These are phyloP conservation scores for Mallotus villosus DNA, from an alignment of 2,797 vertebrate species.

Conservation along the genomic window DNA sequence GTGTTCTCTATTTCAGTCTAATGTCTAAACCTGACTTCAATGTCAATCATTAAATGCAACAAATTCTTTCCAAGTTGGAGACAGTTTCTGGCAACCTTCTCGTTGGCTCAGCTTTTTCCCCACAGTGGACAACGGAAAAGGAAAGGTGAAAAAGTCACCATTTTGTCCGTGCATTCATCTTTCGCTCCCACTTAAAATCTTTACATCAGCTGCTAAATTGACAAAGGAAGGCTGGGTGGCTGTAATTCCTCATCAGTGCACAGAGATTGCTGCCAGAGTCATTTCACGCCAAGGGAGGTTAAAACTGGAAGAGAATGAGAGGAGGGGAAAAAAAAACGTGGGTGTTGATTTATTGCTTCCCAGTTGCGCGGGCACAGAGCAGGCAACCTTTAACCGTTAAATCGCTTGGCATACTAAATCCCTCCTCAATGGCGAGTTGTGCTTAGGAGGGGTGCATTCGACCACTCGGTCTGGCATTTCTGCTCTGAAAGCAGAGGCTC, in stretches of 20 bases:
- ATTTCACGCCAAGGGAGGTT: slow-evolving; percentile 25
- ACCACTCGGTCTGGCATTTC: background rate
- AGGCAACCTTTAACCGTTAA: slow-evolving; percentile 14
- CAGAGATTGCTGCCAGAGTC: slow-evolving; percentile 11
- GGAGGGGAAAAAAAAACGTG: background rate
- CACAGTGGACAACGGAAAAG: background rate
- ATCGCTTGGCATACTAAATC: slow-evolving; percentile 13
- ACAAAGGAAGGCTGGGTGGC: slow-evolving; percentile 9
- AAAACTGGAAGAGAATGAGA: background rate
- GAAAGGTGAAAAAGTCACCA: slow-evolving; percentile 12
- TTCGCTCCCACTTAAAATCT: slow-evolving; percentile 23
- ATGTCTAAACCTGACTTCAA: too few species aligned
- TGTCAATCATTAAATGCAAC: too few species aligned
- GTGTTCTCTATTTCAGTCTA: too few species aligned
- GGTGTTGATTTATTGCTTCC: slow-evolving; percentile 18
- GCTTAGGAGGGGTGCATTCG: background rate
- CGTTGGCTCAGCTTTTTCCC: background rate
- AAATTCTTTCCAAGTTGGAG: slow-evolving; percentile 1
- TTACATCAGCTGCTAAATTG: slow-evolving; percentile 18
- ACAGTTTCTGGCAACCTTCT: background rate
- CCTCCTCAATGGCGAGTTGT: slow-evolving; percentile 5
- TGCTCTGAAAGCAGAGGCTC: background rate
- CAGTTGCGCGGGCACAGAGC: background rate
- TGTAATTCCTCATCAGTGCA: slow-evolving; percentile 12
- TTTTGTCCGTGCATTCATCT: slow-evolving; percentile 9